Percentiles rank a stretch among this genome's conserved stretches.
Conservation (phyloP, 2,888 invertebrate genomes). For the Drosophila borealis region DNA sequence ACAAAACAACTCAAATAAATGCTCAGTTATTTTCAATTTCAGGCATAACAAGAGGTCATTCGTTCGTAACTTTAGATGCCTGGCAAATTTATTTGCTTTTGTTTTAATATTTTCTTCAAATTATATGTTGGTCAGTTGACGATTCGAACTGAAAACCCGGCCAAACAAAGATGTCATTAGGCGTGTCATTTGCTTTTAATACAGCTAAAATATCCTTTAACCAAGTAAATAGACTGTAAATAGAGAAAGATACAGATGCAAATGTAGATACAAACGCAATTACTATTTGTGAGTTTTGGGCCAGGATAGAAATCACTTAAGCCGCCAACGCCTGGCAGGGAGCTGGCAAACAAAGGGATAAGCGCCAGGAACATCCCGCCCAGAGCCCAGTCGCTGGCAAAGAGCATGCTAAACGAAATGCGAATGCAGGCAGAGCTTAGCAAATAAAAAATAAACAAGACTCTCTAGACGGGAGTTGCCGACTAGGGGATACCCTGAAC, state of each 20-base stretch:
- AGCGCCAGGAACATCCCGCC: constrained; percentile 1
- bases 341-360: constrained; percentile 34
- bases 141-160: too few species aligned
- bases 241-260: not conserved
- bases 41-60: not conserved
- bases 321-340: constrained; percentile 12
- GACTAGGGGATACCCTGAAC: too few species aligned
- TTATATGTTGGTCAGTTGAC: not conserved
- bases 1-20: constrained; percentile 3
- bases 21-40: not conserved
- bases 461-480: too few species aligned
- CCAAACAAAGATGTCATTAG: not conserved
- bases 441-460: constrained; percentile 35
- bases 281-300: constrained; percentile 23
- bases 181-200: too few species aligned
- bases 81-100: not conserved
- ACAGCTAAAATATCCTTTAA: not conserved
- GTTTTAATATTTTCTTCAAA: not conserved
- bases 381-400: constrained; percentile 11
- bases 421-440: constrained; percentile 39
- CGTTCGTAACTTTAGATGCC: too few species aligned
- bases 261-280: constrained; percentile 22
- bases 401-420: constrained; percentile 24
- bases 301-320: constrained; percentile 47
- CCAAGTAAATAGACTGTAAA: not conserved